Evolutionary conservation across 2,888 invertebrate genomes (phyloP).

Genomic region (Eumerus sabulonum): DNA sequence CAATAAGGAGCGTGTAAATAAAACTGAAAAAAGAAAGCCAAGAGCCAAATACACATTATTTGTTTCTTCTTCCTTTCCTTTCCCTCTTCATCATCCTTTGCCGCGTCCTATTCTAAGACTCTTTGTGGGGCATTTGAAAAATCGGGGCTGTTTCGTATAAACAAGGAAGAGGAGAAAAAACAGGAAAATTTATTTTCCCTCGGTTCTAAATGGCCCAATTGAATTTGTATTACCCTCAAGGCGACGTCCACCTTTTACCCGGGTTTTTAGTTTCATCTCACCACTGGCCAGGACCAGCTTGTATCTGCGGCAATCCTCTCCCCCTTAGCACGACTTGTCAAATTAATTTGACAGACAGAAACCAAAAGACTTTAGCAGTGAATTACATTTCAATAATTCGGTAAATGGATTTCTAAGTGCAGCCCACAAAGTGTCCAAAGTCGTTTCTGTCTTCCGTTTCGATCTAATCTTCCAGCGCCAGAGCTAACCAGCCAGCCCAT

Average conservation of each 20-base stretch:
- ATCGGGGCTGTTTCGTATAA: constrained; percentile 42
- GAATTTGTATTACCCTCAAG: constrained; percentile 40
- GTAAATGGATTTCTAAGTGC: constrained; percentile 50
- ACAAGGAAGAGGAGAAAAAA: constrained; percentile 2
- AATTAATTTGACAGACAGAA: constrained; percentile 30
- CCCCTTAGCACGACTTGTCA: constrained; percentile 10
- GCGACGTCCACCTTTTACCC: constrained; percentile 30
- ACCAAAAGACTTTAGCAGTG: constrained; percentile 26
- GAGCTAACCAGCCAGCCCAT: too few species aligned
- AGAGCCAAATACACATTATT: constrained; percentile 3
- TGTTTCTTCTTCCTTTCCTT: constrained; percentile 10
- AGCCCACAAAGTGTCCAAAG: constrained; percentile 15
- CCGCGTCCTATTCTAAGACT: not conserved
- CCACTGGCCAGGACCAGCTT: too few species aligned
- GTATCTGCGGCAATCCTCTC: constrained; percentile 29
- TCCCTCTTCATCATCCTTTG: constrained; percentile 1
- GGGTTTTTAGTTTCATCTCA: constrained; percentile 44
- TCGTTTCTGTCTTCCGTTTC: constrained; percentile 2
- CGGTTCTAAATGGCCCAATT: constrained; percentile 46
- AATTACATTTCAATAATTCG: constrained; percentile 63
- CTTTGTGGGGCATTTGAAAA: constrained; percentile 50
- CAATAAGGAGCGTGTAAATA: constrained; percentile 52
- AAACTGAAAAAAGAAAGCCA: too few species aligned
- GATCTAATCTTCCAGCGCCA: not conserved
- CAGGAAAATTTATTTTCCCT: too few species aligned